These are phyloP conservation scores for Istiophorus platypterus DNA, from an alignment of 2,113 vertebrate species.

Conservation along the genomic window DNA sequence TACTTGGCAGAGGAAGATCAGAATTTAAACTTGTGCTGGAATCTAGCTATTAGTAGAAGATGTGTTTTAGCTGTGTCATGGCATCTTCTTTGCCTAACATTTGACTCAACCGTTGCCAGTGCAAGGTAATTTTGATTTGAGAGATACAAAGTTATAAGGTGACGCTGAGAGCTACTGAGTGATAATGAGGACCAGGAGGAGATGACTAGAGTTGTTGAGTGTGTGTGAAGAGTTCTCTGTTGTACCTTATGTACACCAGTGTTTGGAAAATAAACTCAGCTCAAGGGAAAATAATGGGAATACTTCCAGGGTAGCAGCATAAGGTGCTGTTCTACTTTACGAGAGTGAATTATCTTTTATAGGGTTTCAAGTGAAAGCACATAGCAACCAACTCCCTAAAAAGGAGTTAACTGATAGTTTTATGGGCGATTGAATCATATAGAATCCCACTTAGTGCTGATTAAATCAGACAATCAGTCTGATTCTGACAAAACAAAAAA, in stretches of 20 bases:
- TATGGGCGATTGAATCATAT: neutral
- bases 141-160: neutral
- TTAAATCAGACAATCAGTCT: slow-evolving; percentile 5
- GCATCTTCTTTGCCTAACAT: neutral
- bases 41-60: neutral
- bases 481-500: too few species aligned
- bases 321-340: slow-evolving; percentile 20
- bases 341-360: slow-evolving; percentile 36
- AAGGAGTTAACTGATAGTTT: neutral
- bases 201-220: neutral
- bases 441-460: neutral
- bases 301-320: slow-evolving; percentile 15
- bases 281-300: neutral
- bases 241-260: neutral
- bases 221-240: neutral
- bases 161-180: neutral
- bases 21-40: neutral
- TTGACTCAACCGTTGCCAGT: neutral
- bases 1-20: neutral
- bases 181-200: neutral
- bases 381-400: neutral
- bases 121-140: neutral
- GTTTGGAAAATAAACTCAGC: slow-evolving; percentile 38
- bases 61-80: neutral
- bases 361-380: slow-evolving; percentile 29